Base-by-base conservation (phyloP, 2,113 vertebrate species). In the Tragelaphus scriptus region DNA sequence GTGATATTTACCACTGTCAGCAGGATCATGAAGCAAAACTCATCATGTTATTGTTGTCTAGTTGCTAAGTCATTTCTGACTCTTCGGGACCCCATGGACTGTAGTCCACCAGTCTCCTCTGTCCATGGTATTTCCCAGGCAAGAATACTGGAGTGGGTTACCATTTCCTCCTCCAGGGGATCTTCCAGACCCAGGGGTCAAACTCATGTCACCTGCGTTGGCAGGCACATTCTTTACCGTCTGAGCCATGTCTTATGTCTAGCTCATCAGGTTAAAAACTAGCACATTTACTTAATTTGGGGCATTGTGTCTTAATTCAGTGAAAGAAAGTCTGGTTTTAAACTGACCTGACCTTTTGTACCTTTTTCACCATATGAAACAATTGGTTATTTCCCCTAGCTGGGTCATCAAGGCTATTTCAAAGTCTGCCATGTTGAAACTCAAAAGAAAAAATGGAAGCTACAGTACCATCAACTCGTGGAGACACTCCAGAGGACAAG, bases 21-120 rank as follows among this genome's bases (percentile, higher is more conserved):
- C 15, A n/a, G 21, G 32, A 15, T 7, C 7, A 6, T 14, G 58
- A 81, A 21, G 0, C 28, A 28, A 94, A 47, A 26, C 10, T 40
- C 0, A 0, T 23, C 68, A 12, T 23, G 19, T 71, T 36, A 16
- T 9, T 36, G n/a, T 23, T 6, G 5, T 23, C 40, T 12, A 1
- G 63, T n/a, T n/a, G 19, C 68, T 36, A 40, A 40, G 68, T 71
- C n/a, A 71, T 71, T 71, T 36, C n/a, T 36, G n/a, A 71, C n/a
- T 71, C 68, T 71, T 40, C 0, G 0, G 68, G n/a, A 40, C 19
- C n/a, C 68, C 68, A 23, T 12, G 19, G 68, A 23, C n/a, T 23
- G n/a, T 12, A 40, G n/a, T 0, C 68, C 68, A 23, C 19, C 68
- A 71, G n/a, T 5, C n/a, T 40, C n/a, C 68, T 40, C 68, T 12